phyloP scores from a whole-genome alignment of 1,140 invertebrate genomes.

The Diorhabda carinulata region DNA sequence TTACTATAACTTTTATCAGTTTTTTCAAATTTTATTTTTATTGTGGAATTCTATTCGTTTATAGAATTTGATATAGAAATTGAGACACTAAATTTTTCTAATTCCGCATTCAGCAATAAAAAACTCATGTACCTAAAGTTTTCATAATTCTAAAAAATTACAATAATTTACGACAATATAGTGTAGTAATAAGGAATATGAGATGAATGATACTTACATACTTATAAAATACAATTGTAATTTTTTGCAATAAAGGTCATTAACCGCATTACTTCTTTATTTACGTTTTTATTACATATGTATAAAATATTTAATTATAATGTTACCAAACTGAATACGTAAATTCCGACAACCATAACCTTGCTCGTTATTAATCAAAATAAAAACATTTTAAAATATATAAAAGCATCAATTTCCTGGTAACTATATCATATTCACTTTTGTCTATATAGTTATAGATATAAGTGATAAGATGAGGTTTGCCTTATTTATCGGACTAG shows the following conservation, averaged over 20 bases:
- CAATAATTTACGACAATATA: too few relatives aligned
- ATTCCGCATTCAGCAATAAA: too few relatives aligned
- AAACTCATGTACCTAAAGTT: too few relatives aligned
- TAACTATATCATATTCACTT: slow-evolving; percentile 7
- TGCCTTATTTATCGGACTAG: slow-evolving; percentile 8
- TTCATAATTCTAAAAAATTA: too few relatives aligned
- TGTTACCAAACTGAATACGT: not conserved
- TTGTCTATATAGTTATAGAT: slow-evolving; percentile 17
- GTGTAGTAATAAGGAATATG: too few relatives aligned
- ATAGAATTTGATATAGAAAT: too few relatives aligned
- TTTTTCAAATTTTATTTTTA: too few relatives aligned
- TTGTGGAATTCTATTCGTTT: too few relatives aligned
- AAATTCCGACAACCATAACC: slow-evolving; percentile 10
- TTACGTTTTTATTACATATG: not conserved
- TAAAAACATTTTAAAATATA: slow-evolving; percentile 13
- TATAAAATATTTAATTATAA: slow-evolving; percentile 6
- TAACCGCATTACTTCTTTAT: not conserved
- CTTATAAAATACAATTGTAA: too few relatives aligned
- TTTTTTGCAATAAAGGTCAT: not conserved
- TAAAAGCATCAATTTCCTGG: slow-evolving; percentile 10
- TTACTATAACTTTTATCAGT: too few relatives aligned
- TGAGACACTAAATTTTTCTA: too few relatives aligned
- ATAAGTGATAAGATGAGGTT: slow-evolving; percentile 9
- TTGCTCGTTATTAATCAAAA: not conserved
- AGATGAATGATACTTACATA: too few relatives aligned